These are phyloP conservation scores for Sminthopsis crassicaudata DNA, from an alignment of 2,113 vertebrate species.

Conservation along the genomic window DNA sequence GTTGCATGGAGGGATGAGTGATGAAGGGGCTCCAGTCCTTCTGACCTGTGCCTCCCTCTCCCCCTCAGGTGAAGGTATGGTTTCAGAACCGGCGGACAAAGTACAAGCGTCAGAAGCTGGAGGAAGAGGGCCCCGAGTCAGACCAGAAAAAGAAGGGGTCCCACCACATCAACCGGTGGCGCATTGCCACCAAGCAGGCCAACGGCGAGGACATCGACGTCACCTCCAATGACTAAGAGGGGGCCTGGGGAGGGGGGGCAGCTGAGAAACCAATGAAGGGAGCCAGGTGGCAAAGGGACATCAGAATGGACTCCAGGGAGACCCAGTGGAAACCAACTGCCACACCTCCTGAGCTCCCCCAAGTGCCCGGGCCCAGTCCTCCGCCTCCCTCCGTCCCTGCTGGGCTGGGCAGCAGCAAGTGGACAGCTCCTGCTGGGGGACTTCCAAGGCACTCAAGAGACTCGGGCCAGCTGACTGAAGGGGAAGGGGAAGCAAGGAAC, in stretches of 20 bases:
- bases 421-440: slow-evolving; percentile 33
- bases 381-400: neutral
- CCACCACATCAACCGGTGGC: slow-evolving; percentile 98
- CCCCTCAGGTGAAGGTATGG: slow-evolving; percentile 96
- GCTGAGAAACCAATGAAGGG: slow-evolving; percentile 68
- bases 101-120: slow-evolving; percentile 98
- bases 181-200: slow-evolving; percentile 96
- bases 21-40: slow-evolving; percentile 29
- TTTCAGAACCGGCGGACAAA: slow-evolving; percentile 98
- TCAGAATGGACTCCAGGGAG: slow-evolving; percentile 1
- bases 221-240: slow-evolving; percentile 92
- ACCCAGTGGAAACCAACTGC: slow-evolving; percentile 71
- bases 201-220: slow-evolving; percentile 96
- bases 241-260: slow-evolving; percentile 38
- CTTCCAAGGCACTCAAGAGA: slow-evolving; percentile 57
- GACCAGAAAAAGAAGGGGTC: slow-evolving; percentile 98
- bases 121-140: slow-evolving; percentile 95
- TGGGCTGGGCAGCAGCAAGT: slow-evolving; percentile 53
- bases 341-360: neutral
- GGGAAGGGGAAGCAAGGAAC: slow-evolving; percentile 40
- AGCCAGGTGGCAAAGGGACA: neutral
- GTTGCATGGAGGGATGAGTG: neutral
- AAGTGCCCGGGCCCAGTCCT: neutral
- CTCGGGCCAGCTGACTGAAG: slow-evolving; percentile 57
- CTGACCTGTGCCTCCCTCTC: slow-evolving; percentile 71